Evolutionary conservation across 2,113 vertebrate genomes (phyloP).

Genomic region (Phrynosoma platyrhinos): DNA sequence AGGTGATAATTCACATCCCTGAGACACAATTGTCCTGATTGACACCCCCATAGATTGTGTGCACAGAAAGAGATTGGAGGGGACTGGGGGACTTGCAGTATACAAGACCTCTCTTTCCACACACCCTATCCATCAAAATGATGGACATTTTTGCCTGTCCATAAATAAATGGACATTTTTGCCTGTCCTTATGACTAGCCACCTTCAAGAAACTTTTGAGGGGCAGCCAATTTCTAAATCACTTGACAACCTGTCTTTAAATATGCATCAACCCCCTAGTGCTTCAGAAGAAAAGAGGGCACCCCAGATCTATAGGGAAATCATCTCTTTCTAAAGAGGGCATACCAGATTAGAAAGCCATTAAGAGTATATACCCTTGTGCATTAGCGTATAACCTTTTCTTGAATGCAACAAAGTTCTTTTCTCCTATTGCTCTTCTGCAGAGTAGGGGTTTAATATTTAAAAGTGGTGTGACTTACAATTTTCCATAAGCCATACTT

Average conservation of each 20-base stretch:
- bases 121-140: neutral
- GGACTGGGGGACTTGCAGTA: too few species aligned
- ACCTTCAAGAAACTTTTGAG: neutral
- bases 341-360: neutral
- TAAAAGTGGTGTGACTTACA: constrained; percentile 25
- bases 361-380: fast-evolving
- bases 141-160: neutral
- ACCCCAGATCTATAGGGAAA: neutral
- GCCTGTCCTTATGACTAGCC: neutral
- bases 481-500: constrained; percentile 58
- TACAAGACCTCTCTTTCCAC: neutral
- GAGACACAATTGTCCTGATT: too few species aligned
- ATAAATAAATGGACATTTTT: neutral
- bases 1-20: too few species aligned
- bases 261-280: neutral
- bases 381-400: neutral
- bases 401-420: neutral
- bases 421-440: neutral
- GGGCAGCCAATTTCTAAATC: neutral
- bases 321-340: neutral
- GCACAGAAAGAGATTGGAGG: too few species aligned
- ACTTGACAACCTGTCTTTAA: neutral
- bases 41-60: too few species aligned
- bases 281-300: neutral
- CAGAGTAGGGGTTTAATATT: constrained; percentile 47